Base-by-base conservation (phyloP, 2,113 vertebrate genomes). In the Pachyramphus minor region DNA sequence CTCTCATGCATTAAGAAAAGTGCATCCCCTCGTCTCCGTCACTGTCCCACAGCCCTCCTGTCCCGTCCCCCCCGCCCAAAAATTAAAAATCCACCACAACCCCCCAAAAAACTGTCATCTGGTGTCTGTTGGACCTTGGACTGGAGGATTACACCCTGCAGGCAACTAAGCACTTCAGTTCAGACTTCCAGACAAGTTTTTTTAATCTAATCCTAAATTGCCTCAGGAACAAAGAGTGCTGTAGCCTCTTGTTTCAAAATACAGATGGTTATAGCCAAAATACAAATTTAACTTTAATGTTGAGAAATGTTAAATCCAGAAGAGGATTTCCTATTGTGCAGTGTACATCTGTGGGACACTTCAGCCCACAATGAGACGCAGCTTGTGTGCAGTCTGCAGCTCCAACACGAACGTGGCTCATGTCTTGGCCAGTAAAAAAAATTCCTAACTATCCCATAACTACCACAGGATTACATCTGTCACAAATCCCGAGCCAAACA, bases 321-420 rank as follows among this genome's bases (percentile, higher is more conserved):
- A 80, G 8, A 87, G 63, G 50, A 76, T 77, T 94, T 93, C 91
- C 87, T 88, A 85, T 93, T 96, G 82, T 71, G 85, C 60, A 74
- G 64, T 63, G 79, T 84, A 59, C 82, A 95, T 90, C 84, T 95
- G 89, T 50, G 60, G 58, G 42, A 59, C 58, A 25, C n/a, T 59
- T 59, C 58, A 37, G n/a, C 88, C 84, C 55, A 63, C 63, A 50
- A 42, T 0, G 6, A 79, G 84, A 71, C 17, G 0, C 67, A 87
- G 55, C 68, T 52, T 77, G 76, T 33, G 83, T 67, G 52, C 87
- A 85, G 47, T 49, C 49, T 37, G 2, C 12, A 8, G 67, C 63
- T 92, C 55, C 44, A 55, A 52, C 56, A 67, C 3, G 3, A 94
- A 71, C 1, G 8, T 16, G 6, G 69, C 82, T 88, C 59, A 44